A percentile compares a stretch with the other conserved stretches of the same genome.
Conservation (phyloP, 2,888 invertebrate genomes). For the Amphipoea lucens region DNA sequence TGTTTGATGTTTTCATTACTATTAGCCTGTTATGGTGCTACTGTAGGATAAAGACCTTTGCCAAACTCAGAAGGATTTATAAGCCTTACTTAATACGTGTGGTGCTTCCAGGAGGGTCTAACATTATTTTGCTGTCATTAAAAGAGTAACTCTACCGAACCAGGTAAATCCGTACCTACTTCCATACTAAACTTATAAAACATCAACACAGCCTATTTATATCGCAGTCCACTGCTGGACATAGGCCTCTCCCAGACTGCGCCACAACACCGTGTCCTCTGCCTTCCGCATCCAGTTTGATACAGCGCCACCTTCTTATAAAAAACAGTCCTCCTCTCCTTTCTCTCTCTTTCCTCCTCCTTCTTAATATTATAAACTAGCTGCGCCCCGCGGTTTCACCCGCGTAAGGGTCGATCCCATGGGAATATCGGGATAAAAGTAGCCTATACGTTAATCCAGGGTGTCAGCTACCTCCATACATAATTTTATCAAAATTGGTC, state of each 20-base stretch:
- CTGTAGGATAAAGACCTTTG: not conserved
- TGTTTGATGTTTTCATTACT: slow-evolving; percentile 30
- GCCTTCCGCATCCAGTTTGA: not conserved
- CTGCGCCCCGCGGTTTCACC: too few species aligned
- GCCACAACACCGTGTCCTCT: too few species aligned
- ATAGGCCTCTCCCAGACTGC: too few species aligned
- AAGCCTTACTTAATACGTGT: not conserved
- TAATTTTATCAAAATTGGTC: too few species aligned
- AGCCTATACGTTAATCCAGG: too few species aligned
- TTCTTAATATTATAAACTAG: too few species aligned
- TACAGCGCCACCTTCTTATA: not conserved
- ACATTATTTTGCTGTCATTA: not conserved
- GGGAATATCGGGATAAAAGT: too few species aligned
- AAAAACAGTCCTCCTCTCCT: not conserved
- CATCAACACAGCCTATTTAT: too few species aligned
- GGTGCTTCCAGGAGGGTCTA: not conserved
- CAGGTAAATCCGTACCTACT: not conserved
- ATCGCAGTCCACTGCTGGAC: too few species aligned
- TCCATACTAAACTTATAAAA: too few species aligned
- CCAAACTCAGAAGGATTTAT: not conserved
- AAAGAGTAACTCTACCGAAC: not conserved
- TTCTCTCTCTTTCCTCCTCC: not conserved
- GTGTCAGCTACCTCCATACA: too few species aligned
- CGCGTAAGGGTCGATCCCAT: too few species aligned
- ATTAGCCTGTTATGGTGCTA: not conserved